phyloP scores from a whole-genome alignment of 1,140 invertebrate species.

The Calephelis nemesis region DNA sequence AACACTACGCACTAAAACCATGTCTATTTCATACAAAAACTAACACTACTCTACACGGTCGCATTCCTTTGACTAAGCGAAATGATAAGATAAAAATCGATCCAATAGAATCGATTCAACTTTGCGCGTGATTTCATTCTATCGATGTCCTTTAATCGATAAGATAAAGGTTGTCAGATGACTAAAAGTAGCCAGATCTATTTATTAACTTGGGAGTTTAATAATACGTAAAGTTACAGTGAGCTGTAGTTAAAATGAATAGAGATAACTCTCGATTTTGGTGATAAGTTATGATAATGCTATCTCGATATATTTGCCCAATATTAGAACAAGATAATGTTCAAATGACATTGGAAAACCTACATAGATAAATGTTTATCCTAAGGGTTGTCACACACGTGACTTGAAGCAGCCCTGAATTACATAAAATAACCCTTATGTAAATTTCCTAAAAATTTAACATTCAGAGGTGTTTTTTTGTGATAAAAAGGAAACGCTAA shows the following conservation, averaged over 20 bases:
- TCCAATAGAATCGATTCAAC: conserved; percentile 56
- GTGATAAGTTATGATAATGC: conserved; percentile 19
- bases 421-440: neutral
- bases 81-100: conserved; percentile 55
- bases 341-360: conserved; percentile 2
- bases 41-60: conserved; percentile 35
- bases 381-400: neutral
- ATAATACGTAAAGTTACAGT: conserved; percentile 37
- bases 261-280: conserved; percentile 9
- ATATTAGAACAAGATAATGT: conserved; percentile 9
- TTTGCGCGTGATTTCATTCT: conserved; percentile 62
- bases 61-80: conserved; percentile 46
- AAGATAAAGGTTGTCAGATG: conserved; percentile 43
- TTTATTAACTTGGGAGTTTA: conserved; percentile 25
- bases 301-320: conserved; percentile 17
- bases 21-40: conserved; percentile 23
- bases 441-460: neutral
- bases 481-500: too few relatives aligned
- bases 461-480: too few relatives aligned
- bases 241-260: conserved; percentile 32
- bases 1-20: conserved; percentile 34
- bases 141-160: conserved; percentile 59
- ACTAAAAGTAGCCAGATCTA: conserved; percentile 31
- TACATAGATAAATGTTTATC: neutral
- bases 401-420: neutral